phyloP scores from a whole-genome alignment of 2,888 invertebrate genomes.

The Hemistola chrysoprasaria region DNA sequence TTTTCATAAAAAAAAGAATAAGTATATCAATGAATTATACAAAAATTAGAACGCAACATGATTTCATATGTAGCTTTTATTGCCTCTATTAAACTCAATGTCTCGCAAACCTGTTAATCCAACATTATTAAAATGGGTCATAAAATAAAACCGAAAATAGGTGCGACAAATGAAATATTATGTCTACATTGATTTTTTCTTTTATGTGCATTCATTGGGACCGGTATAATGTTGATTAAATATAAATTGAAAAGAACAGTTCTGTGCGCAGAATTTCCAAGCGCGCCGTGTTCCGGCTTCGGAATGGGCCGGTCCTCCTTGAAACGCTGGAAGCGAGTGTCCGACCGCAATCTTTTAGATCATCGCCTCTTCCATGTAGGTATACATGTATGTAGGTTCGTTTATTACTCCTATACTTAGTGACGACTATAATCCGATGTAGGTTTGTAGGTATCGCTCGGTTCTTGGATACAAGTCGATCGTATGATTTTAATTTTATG shows the following conservation, averaged over 20 bases:
- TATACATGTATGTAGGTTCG: slow-evolving; percentile 20
- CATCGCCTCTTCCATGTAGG: slow-evolving; percentile 45
- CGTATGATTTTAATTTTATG: no score
- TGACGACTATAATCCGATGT: slow-evolving; percentile 15
- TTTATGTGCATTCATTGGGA: slow-evolving; percentile 26
- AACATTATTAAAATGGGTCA: slow-evolving; percentile 3
- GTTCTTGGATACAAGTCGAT: no score
- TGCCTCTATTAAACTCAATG: slow-evolving; percentile 12
- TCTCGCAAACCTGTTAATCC: slow-evolving; percentile 11
- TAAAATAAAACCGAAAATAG: slow-evolving; percentile 21
- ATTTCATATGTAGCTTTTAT: slow-evolving; percentile 13
- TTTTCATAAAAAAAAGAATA: background rate
- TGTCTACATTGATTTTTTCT: slow-evolving; percentile 26
- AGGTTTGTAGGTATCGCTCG: background rate
- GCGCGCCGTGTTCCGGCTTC: slow-evolving; percentile 70
- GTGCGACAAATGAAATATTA: slow-evolving; percentile 26
- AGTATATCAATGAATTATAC: background rate
- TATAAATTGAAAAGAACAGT: slow-evolving; percentile 38
- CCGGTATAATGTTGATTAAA: slow-evolving; percentile 29
- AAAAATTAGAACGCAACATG: slow-evolving; percentile 6
- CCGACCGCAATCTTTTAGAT: slow-evolving; percentile 66
- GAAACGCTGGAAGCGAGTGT: slow-evolving; percentile 60
- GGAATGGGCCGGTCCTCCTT: slow-evolving; percentile 77
- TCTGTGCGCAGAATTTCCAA: slow-evolving; percentile 54
- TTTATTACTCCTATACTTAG: slow-evolving; percentile 35